Base-by-base conservation (phyloP, 2,888 invertebrate species). In the Aelia acuminata region DNA sequence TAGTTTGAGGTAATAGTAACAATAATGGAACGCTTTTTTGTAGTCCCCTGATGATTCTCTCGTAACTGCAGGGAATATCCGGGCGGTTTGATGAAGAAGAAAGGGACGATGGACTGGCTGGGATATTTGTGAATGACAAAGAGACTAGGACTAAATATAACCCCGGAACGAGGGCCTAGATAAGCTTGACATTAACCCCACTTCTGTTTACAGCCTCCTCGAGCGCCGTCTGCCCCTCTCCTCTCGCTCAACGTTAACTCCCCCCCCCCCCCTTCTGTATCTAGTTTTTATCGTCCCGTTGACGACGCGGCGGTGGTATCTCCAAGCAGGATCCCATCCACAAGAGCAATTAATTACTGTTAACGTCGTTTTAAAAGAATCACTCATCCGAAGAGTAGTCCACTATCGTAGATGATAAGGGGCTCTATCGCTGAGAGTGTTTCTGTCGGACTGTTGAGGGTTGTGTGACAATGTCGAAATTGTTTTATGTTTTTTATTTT, bases 91-190 rank as follows among this genome's bases (percentile, higher is more conserved):
- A 39, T 80, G 80, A 43, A 47, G 43, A 4, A 75, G 75, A 13
- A 43, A 47, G 43, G 43, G 80, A 80, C 13, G 80, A 31, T 35
- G 35, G 63, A 35, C 57, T 4, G 35, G 63, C 63, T 5, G 35
- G 35, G 63, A 70, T 80, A 80, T 80, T 80, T 80, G 43, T 80
- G 80, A 80, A 80, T 80, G 80, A 80, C 80, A 80, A 80, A 80
- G 80, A 39, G 80, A n/a, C 39, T 11, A 22, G 7, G 13, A 80
- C 80, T 80, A 80, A 80, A 80, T 80, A 80, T 80, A 80, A n/a
- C 80, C 43, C 35, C 31, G 35, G 35, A 8, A 8, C 22, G 15
- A 15, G 13, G 22, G 80, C n/a, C 80, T 35, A 80, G 80, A 80
- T 80, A 80, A 47, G 80, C 43, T 43, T 43, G n/a, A 43, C 80